Base-by-base conservation (phyloP, 2,888 invertebrate species). In the Dynastes grantii region DNA sequence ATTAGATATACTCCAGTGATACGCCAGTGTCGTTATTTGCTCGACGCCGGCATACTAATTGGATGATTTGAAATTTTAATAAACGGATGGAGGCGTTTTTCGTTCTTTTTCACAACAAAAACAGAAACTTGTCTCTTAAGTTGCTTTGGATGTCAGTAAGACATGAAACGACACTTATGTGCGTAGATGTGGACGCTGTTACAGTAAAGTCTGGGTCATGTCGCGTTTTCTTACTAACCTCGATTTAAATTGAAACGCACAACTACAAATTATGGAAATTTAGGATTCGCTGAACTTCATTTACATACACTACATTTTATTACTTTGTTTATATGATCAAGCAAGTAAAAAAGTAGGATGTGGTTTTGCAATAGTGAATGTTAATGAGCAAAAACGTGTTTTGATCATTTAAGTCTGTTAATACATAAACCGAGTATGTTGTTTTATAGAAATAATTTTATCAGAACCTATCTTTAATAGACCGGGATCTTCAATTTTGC, bases 201-300 rank as follows among this genome's bases (percentile, higher is more conserved):
- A 45, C 45, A 1, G 9, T 45, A 45, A 45, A 45, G 45, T 8
- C 9, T 9, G 11, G 45, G 45, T 45, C 45, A 45, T 45, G 45
- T 45, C 45, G 45, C 0, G 45, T 65, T 65, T 65, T n/a, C 40
- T 65, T 65, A 65, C 40, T 65, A 65, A 65, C 65, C 65, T 65
- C 65, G 40, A 65, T 65, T 65, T 65, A 65, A 16, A 40, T 32
- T 16, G 37, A 6, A 65, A 65, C 40, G 65, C 40, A 65, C 40
- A 9, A 2, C 45, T 1, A 45, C 8, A 8, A 32, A 63, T 63
- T 13, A 32, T 22, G 63, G 5, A 13, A 63, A 11, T 29, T 29
- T 29, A 13, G 63, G 6, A 63, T 13, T 1, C 45, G 45, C 45
- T 45, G 45, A 45, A 45, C 45, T 45, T 45, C 45, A 45, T 45